These are phyloP conservation scores for Euphydryas editha DNA, from an alignment of 2,888 invertebrate species.

Conservation along the genomic window DNA sequence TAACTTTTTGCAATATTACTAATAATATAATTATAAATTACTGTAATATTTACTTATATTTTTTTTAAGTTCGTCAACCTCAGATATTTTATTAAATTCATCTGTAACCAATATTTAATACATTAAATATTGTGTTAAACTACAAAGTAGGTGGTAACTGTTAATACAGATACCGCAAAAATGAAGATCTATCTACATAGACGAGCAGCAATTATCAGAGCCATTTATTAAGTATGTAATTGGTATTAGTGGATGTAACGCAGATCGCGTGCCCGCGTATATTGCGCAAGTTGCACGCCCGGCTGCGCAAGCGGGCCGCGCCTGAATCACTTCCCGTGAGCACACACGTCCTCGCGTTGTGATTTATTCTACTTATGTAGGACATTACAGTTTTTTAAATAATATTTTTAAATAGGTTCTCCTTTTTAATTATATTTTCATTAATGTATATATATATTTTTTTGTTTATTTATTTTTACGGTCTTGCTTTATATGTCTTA, in stretches of 20 bases:
- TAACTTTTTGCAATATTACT: no score
- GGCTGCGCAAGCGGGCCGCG: slow-evolving; percentile 72
- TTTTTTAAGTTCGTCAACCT: no score
- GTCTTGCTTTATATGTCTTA: no score
- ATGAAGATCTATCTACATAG: neutral
- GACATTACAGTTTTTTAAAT: neutral
- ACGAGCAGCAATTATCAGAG: slow-evolving; percentile 7
- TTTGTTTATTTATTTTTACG: no score
- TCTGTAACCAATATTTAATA: neutral
- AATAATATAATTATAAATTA: no score
- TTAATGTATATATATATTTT: no score
- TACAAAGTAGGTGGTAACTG: neutral
- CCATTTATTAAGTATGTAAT: slow-evolving; percentile 15
- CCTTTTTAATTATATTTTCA: no score
- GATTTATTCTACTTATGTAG: slow-evolving; percentile 47
- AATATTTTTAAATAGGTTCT: neutral
- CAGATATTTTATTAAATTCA: no score
- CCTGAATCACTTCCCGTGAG: slow-evolving; percentile 74
- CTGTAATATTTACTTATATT: no score
- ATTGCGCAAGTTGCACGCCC: slow-evolving; percentile 70
- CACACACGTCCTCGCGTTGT: slow-evolving; percentile 71
- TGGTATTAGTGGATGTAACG: slow-evolving; percentile 31
- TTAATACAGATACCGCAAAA: neutral
- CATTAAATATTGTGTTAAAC: neutral
- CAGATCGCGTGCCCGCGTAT: slow-evolving; percentile 53